Percentiles rank a stretch among this genome's conserved stretches.
Conservation (phyloP, 1,140 invertebrate genomes). For the Pollicipes pollicipes region DNA sequence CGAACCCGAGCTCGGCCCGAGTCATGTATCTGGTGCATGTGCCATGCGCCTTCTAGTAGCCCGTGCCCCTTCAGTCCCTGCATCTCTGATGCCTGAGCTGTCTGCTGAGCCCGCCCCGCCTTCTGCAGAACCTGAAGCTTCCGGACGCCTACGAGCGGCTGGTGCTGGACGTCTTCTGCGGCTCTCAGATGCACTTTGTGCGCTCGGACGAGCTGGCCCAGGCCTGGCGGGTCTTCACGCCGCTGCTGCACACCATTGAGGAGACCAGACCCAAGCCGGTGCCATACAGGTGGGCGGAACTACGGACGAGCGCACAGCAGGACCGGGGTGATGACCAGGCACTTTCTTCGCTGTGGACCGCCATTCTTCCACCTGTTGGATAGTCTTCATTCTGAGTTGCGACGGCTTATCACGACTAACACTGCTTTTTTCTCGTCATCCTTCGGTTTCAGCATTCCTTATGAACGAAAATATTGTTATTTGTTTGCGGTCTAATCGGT, state of each 20-base stretch:
- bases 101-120: no score
- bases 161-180: constrained; percentile 92
- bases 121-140: constrained; percentile 39
- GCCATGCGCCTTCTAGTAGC: no score
- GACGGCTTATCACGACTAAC: background rate
- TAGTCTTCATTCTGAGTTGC: background rate
- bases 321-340: no score
- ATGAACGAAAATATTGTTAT: no score
- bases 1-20: no score
- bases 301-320: no score
- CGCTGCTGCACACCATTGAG: constrained; percentile 77
- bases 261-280: constrained; percentile 54
- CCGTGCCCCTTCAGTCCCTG: no score
- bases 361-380: background rate
- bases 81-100: no score
- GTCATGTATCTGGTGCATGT: no score
- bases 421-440: background rate
- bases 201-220: constrained; percentile 86
- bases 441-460: no score
- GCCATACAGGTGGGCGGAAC: constrained; percentile 40
- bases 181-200: constrained; percentile 98
- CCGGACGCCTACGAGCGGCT: constrained; percentile 96
- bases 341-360: no score
- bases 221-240: constrained; percentile 97
- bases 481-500: no score